phyloP scores from a whole-genome alignment of 1,140 invertebrate genomes.

The Cherax quadricarinatus region DNA sequence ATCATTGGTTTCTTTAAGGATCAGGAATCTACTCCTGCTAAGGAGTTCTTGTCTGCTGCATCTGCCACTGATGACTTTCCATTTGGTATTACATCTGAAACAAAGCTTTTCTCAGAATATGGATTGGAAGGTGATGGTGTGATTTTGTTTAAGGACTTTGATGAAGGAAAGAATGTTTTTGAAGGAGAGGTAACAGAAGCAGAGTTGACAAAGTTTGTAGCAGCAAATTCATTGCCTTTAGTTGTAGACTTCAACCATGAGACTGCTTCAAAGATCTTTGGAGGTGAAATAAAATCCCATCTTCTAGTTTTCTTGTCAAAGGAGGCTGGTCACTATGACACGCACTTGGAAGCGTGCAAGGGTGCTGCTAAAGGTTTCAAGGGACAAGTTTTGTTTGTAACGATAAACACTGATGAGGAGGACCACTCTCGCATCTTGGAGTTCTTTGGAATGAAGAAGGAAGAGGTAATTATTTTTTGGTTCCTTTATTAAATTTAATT shows the following conservation, averaged over 20 bases:
- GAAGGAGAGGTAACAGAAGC: constrained; percentile 85
- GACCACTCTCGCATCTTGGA: constrained; percentile 98
- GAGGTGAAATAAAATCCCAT: constrained; percentile 97
- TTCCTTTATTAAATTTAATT: no score
- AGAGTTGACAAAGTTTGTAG: constrained; percentile 89
- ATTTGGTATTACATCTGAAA: constrained; percentile 90
- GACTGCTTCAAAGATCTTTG: constrained; percentile 98
- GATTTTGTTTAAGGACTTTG: constrained; percentile 95
- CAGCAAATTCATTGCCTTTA: constrained; percentile 90
- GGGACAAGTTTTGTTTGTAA: constrained; percentile 94
- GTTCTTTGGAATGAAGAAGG: constrained; percentile 96
- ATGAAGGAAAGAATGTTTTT: constrained; percentile 91
- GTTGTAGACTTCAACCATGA: constrained; percentile 99
- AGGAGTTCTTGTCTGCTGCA: constrained; percentile 89
- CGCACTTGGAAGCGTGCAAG: constrained; percentile 85
- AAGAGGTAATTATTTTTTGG: constrained; percentile 79
- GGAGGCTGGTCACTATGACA: constrained; percentile 88
- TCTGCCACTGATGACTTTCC: constrained; percentile 89
- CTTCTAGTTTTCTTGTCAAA: constrained; percentile 96
- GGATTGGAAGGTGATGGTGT: constrained; percentile 86
- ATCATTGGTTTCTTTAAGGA: constrained; percentile 97
- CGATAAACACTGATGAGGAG: constrained; percentile 95
- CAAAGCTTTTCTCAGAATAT: constrained; percentile 86
- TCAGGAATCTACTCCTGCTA: constrained; percentile 85
- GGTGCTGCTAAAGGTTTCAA: constrained; percentile 92